Conservation (phyloP, 2,113 vertebrate genomes). For the Sphyrna mokarran region DNA sequence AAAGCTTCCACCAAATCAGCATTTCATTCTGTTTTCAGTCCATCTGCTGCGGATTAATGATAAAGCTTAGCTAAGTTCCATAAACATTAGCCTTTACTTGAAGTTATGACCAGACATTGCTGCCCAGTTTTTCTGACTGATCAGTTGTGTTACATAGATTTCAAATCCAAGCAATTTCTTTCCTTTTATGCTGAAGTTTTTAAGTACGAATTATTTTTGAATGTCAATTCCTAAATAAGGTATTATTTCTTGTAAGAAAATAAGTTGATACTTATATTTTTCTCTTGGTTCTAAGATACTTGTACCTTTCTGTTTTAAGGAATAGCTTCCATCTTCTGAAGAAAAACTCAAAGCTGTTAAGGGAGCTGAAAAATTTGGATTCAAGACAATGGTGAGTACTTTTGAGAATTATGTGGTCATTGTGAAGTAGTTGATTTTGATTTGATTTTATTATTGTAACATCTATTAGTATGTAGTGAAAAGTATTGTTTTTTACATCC, state of each 20-base stretch:
- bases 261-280: background rate
- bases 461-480: too few species aligned
- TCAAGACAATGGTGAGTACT: conserved; percentile 87
- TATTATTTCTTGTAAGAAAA: background rate
- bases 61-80: background rate
- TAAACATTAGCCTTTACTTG: background rate
- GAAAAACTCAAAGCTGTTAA: conserved; percentile 93
- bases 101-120: background rate
- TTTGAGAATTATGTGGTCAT: background rate
- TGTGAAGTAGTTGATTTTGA: background rate
- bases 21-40: background rate
- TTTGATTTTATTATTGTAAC: too few species aligned
- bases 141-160: background rate
- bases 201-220: background rate
- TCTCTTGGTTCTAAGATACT: conserved; percentile 39
- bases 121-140: background rate
- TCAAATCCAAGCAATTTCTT: background rate
- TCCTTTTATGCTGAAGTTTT: background rate
- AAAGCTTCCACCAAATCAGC: background rate
- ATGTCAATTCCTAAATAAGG: background rate
- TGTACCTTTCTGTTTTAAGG: conserved; percentile 51
- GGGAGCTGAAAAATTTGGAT: conserved; percentile 95
- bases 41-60: background rate
- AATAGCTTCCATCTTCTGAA: conserved; percentile 96
- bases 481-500: too few species aligned